Base-by-base conservation (phyloP, 2,113 vertebrate genomes). In the Spea bombifrons region DNA sequence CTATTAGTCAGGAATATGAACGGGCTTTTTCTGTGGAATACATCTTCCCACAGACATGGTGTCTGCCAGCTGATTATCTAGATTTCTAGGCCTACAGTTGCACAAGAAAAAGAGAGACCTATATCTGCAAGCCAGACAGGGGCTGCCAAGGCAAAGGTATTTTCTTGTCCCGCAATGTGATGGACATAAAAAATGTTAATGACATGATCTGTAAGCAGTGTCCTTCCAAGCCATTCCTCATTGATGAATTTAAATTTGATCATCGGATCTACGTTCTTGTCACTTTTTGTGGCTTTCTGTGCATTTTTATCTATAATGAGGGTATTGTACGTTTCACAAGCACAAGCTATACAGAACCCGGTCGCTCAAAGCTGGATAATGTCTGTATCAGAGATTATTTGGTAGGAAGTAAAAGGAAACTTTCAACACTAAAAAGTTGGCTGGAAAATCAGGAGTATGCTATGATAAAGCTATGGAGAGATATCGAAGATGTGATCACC, bases 241-340 rank as follows among this genome's bases (percentile, higher is more conserved):
- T 93, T 0, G 90, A 92, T 0, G 91, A 91, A 78, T 93, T 90
- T 78, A 93, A 94, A 78, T 93, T 93, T 17, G 93, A 94, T 73
- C 88, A 93, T 85, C 85, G 90, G 2, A 79, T 93, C 81, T 93
- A 94, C 0, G 88, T 92, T 84, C 90, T 94, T 82, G 86, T 93
- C 80, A 93, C 92, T 0, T 93, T 91, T 46, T 94, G 92, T 66
- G 90, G 93, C 80, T 92, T 92, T 0, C 89, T 93, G 53, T 89
- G 87, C 76, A 87, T 93, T 76, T 94, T 92, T 74, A 75, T 93
- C 80, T 91, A 93, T 8, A 84, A 92, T 68, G 92, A 94, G 75
- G 93, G 92, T 59, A 86, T 94, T 75, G 91, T 89, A 64, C 89
- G 90, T 63, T 93, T 94, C 87, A 92, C 93, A 82, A 94, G 92